Base-by-base conservation (phyloP, 2,797 vertebrate genomes). In the Syngnathus rostellatus region DNA sequence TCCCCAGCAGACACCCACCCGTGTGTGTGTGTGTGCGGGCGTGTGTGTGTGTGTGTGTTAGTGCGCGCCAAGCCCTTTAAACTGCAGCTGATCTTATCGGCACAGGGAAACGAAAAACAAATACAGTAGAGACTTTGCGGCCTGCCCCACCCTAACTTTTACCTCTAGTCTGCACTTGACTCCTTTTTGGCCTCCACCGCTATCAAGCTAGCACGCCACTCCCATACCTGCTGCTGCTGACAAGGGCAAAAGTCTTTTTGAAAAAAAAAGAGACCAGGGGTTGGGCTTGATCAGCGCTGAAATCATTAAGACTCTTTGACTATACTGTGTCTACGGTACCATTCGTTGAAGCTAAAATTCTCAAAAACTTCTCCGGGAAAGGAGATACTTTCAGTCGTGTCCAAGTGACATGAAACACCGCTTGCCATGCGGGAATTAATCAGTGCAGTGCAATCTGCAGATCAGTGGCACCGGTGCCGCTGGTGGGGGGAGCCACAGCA, bases 11-110 rank as follows among this genome's bases (percentile, higher is more conserved):
- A 74, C 74, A 68, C 66, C 16, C 39, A n/a, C n/a, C 17, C 16
- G 60, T 25, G 57, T 39, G 16, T 60, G 63, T 65, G 51, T 41
- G 37, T 11, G 58, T 37, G 25, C 38, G 58, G 21, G 54, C 17
- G 16, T 57, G 63, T 65, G 51, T 41, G 31, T 12, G 40, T 60
- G 63, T 31, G 31, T 31, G 31, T 31, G 0, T 31, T 17, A 21
- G 60, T 25, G 37, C n/a, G 16, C n/a, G 62, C 71, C 74, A 72
- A 71, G 66, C 74, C 73, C 67, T 78, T 79, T 79, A 76, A 78
- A 77, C 68, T 72, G 67, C 78, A 77, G 75, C 75, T 75, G 77
- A 70, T 84, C 78, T 85, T 87, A 87, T 84, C 81, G 74, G 73
- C 71, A 77, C 62, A 72, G 68, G 71, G 37, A 72, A 73, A 76